A percentile compares a stretch with the other conserved stretches of the same genome.
These are phyloP conservation scores for Dicrostonyx torquatus DNA, from an alignment of 2,797 vertebrate species.

Conservation along the genomic window DNA sequence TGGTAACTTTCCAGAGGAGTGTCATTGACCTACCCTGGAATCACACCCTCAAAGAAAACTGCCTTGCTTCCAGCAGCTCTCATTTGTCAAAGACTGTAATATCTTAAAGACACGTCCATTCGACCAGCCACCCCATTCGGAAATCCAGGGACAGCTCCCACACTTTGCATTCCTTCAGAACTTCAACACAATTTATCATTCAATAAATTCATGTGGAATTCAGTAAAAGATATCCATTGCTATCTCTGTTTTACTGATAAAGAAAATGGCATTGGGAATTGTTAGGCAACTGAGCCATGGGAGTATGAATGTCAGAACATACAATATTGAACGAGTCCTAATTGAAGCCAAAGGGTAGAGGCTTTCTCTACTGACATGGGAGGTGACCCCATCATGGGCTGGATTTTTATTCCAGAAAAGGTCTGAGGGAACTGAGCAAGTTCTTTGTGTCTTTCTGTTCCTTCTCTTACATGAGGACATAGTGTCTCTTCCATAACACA, in stretches of 20 bases:
- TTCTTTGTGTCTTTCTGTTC: neutral
- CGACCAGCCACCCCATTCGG: neutral
- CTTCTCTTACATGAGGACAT: neutral
- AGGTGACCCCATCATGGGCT: neutral
- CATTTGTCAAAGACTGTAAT: neutral
- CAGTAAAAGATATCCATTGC: neutral
- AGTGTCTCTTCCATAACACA: neutral
- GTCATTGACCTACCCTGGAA: neutral
- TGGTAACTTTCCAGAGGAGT: neutral
- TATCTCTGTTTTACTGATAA: neutral
- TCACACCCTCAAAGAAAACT: neutral
- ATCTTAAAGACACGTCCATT: neutral
- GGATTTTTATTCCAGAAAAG: neutral
- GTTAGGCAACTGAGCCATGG: neutral
- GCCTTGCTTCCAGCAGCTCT: too few species aligned
- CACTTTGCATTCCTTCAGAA: neutral
- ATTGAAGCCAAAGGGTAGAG: neutral
- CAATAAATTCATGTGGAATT: neutral
- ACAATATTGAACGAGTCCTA: neutral
- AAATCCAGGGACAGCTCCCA: neutral
- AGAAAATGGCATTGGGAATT: neutral
- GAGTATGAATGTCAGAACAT: neutral
- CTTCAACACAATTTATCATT: neutral
- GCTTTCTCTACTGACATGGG: neutral
- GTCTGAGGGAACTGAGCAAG: neutral